Evolutionary conservation across 2,888 invertebrate genomes (phyloP), one percentile per base, ranked within the genome.

Genomic region (Bembecia ichneumoniformis): DNA sequence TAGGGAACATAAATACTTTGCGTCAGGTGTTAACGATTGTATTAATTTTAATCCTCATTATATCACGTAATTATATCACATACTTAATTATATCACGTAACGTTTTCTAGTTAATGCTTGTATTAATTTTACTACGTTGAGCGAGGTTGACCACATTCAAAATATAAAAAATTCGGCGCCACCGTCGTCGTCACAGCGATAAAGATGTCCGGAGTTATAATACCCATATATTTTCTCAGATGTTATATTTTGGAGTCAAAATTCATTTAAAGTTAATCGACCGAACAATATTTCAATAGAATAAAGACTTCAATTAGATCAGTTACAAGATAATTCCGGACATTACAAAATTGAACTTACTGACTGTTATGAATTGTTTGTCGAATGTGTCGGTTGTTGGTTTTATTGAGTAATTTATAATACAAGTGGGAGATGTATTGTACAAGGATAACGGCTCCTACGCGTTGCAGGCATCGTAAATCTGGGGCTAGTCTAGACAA

Each of bases 371-470:
- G 67, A 67, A 67, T 66, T 58, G 65, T 76, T 68, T 73, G 75
- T 76, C 76, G 72, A 75, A 70, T 58, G 54, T 68, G 69, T 64
- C 71, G 59, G 60, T 63, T 46, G 15, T 28, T 48, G 34, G 49
- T 67, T 64, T 66, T 64, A 66, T 67, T 67, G 64, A 60, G 57
- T 66, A 69, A 74, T 69, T 73, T 71, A 74, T 69, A 62, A 64
- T 61, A 51, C 59, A 62, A 68, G 64, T 71, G 62, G 68, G 60
- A 61, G 64, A 62, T 64, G 60, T 61, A 58, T 58, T 62, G 66
- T 67, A 69, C 83, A 82, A 86, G 83, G 83, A 72, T 62, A 82
- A 74, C 83, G 40, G 74, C 83, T 80, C 84, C 86, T 76, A 84
- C 84, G 77, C 82, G 62, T 60, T 63, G 65, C 66, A 63, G 66